Conservation (phyloP, 2,797 vertebrate genomes). For the Mormyrops attenuatus region DNA sequence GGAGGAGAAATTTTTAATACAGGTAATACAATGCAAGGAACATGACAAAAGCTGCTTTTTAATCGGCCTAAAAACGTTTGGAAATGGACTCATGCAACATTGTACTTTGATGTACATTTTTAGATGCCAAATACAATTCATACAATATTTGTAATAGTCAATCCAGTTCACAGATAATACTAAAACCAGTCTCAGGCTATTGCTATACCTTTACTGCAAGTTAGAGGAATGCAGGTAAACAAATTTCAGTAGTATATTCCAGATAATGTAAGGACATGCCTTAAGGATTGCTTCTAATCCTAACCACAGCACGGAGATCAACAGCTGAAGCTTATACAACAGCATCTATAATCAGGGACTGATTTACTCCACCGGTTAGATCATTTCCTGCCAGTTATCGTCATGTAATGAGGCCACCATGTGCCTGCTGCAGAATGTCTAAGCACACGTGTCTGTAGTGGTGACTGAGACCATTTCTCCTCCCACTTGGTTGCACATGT, state of each 20-base stretch:
- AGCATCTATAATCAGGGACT: conserved; percentile 24
- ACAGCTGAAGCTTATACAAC: conserved; percentile 47
- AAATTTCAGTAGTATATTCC: background rate
- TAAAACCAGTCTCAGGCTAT: background rate
- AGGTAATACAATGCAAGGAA: background rate
- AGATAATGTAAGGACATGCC: background rate
- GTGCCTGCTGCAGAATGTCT: conserved; percentile 21
- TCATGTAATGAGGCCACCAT: conserved; percentile 35
- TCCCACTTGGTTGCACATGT: conserved; percentile 39
- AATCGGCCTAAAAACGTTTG: background rate
- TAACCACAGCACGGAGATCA: background rate
- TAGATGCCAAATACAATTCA: background rate
- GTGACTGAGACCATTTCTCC: conserved; percentile 31
- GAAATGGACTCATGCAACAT: background rate
- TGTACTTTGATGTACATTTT: background rate
- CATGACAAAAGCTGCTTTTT: background rate
- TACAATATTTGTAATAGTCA: background rate
- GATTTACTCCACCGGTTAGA: conserved; percentile 24
- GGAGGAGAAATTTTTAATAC: background rate
- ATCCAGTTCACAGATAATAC: background rate
- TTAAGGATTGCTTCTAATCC: background rate
- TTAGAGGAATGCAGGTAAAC: background rate
- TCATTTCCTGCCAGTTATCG: conserved; percentile 32
- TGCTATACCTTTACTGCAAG: background rate
- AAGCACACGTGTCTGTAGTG: conserved; percentile 40